These are phyloP conservation scores for Corbicula japonica DNA, from an alignment of 2,888 invertebrate genomes.

Conservation along the genomic window DNA sequence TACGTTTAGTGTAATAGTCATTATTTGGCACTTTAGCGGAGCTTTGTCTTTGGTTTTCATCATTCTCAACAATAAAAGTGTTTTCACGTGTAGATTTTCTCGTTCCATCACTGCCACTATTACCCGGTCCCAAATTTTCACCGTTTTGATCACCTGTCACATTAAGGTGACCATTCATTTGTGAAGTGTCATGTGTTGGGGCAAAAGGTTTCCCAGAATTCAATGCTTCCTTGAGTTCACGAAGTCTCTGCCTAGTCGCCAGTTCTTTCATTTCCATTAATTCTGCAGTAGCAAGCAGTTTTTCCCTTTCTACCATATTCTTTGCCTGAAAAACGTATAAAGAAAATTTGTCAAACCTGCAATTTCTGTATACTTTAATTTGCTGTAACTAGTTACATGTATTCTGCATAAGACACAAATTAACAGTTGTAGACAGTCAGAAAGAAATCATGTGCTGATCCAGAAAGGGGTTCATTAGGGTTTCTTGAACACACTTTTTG, in stretches of 20 bases:
- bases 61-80: constrained; percentile 18
- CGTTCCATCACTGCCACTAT: not conserved
- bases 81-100: constrained; percentile 14
- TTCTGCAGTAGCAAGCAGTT: constrained; percentile 71
- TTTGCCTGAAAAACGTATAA: constrained; percentile 74
- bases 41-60: constrained; percentile 8
- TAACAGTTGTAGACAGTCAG: no score
- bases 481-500: no score
- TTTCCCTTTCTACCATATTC: constrained; percentile 75
- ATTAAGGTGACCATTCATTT: constrained; percentile 42
- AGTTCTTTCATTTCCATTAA: constrained; percentile 81
- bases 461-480: no score
- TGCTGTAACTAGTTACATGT: no score
- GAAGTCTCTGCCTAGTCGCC: constrained; percentile 82
- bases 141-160: not conserved
- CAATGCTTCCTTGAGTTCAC: constrained; percentile 80
- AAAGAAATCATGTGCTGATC: no score
- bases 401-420: no score
- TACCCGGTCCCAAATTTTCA: not conserved
- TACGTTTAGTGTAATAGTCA: constrained; percentile 69
- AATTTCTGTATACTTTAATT: no score
- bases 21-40: constrained; percentile 60
- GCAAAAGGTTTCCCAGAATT: constrained; percentile 26
- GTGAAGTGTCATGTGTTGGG: constrained; percentile 1
- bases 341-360: no score